These are phyloP conservation scores for Aldrovandia affinis DNA, from an alignment of 2,797 vertebrate genomes.

Conservation along the genomic window DNA sequence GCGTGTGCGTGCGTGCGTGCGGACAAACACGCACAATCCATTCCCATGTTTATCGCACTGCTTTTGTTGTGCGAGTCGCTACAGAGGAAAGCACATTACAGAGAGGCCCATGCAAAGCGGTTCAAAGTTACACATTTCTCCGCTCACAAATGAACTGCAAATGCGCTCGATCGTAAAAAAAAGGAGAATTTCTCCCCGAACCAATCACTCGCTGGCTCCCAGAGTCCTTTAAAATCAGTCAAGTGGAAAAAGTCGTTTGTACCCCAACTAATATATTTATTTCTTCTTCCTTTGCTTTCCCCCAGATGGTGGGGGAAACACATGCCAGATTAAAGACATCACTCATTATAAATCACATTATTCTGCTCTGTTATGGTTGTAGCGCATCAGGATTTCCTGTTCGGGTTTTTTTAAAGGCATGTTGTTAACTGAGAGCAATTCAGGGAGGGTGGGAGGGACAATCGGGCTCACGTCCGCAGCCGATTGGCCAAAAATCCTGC, in stretches of 20 bases:
- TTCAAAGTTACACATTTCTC: background rate
- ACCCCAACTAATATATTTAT: background rate
- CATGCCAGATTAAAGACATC: background rate
- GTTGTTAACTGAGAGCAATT: no score
- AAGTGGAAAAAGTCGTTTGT: background rate
- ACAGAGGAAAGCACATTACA: background rate
- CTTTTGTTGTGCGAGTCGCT: background rate
- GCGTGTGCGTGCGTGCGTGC: conserved; percentile 45
- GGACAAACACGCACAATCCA: conserved; percentile 31
- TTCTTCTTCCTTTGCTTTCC: background rate
- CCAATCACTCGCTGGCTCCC: background rate
- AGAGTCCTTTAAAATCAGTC: background rate
- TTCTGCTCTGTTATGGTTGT: background rate
- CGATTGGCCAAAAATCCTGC: background rate
- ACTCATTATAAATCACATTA: background rate
- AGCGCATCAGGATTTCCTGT: background rate
- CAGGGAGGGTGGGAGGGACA: background rate
- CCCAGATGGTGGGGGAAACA: background rate
- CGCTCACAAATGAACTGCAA: background rate
- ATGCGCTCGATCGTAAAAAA: background rate
- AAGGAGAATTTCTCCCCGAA: background rate
- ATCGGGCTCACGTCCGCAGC: background rate
- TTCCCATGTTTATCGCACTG: background rate
- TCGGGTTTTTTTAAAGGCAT: no score
- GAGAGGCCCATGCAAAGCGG: background rate